A percentile compares a stretch with the other conserved stretches of the same genome.
Evolutionary conservation across 2,888 invertebrate genomes (phyloP).

Genomic region (Thymelicus acteon): DNA sequence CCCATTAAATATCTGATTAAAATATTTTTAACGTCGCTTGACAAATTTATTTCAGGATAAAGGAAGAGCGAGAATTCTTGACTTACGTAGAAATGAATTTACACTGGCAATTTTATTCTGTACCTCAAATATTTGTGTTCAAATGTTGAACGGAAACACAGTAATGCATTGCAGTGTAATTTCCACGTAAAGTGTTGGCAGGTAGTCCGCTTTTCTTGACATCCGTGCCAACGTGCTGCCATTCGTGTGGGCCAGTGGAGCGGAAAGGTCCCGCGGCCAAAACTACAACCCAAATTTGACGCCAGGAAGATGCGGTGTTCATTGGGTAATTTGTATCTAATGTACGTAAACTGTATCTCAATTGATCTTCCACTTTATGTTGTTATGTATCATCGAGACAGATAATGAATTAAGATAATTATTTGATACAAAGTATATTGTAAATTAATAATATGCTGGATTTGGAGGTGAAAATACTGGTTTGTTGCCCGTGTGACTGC

Average conservation of each 20-base stretch:
- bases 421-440: no score
- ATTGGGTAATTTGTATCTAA: background rate
- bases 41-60: background rate
- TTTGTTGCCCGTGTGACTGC: no score
- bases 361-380: background rate
- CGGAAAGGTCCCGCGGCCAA: constrained; percentile 16
- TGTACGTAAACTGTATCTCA: background rate
- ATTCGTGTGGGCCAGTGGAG: constrained; percentile 15
- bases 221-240: constrained; percentile 31
- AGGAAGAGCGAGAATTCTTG: background rate
- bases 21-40: background rate
- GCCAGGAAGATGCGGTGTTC: constrained; percentile 11
- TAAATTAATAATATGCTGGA: no score
- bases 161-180: constrained; percentile 23
- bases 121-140: constrained; percentile 14
- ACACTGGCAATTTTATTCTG: constrained; percentile 5
- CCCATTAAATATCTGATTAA: background rate
- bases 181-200: constrained; percentile 33
- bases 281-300: constrained; percentile 6
- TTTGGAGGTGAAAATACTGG: no score
- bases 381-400: background rate
- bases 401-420: no score
- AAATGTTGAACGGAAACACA: constrained; percentile 23
- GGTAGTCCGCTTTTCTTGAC: constrained; percentile 33
- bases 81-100: background rate